Evolutionary conservation across 2,888 invertebrate genomes (phyloP).

Genomic region (Hirtodrosophila duncani): DNA sequence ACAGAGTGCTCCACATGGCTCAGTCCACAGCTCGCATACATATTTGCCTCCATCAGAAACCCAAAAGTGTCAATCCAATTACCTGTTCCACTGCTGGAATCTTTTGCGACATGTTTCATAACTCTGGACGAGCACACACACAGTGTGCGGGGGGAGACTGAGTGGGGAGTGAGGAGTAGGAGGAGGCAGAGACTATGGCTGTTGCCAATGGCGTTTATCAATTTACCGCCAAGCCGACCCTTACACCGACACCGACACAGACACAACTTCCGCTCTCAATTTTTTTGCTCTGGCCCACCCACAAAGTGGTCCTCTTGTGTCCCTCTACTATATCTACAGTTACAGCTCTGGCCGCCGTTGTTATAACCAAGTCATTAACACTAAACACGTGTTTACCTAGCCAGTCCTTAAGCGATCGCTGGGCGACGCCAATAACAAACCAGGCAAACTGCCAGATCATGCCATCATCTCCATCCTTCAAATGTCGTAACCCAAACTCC

Average conservation of each 20-base stretch:
- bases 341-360: conserved; percentile 33
- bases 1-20: conserved; percentile 11
- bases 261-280: conserved; percentile 24
- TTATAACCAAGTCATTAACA: conserved; percentile 68
- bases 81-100: conserved; percentile 74
- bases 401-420: conserved; percentile 55
- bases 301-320: conserved; percentile 33
- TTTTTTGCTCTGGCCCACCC: conserved; percentile 57
- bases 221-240: conserved; percentile 49
- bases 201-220: conserved; percentile 73
- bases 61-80: conserved; percentile 77
- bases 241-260: conserved; percentile 24
- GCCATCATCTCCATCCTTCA: conserved; percentile 19
- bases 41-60: conserved; percentile 45
- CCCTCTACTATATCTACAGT: conserved; percentile 7
- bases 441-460: conserved; percentile 65
- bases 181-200: conserved; percentile 10
- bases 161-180: conserved; percentile 1
- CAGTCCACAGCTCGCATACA: conserved; percentile 19
- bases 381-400: conserved; percentile 70
- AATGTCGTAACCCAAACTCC: not conserved
- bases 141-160: conserved; percentile 35
- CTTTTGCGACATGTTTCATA: conserved; percentile 75
- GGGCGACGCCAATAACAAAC: conserved; percentile 66
- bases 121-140: conserved; percentile 41